Evolutionary conservation across 2,888 invertebrate species (phyloP).

Genomic region (Crioceris asparagi): DNA sequence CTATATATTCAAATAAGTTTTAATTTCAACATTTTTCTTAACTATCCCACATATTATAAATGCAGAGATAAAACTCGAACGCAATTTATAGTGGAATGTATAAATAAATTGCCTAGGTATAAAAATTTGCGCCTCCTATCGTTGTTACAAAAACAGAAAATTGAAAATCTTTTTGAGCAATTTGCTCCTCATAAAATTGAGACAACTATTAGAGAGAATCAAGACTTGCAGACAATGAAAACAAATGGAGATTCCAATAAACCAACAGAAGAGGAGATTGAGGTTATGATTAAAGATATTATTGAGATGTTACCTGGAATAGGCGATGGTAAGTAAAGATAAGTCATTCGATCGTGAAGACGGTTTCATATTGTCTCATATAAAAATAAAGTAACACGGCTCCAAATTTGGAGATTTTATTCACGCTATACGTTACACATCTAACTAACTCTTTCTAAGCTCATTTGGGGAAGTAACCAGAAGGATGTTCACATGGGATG

Average conservation of each 20-base stretch:
- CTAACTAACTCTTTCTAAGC: too few species aligned
- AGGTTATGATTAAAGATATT: constrained; percentile 37
- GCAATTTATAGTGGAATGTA: constrained; percentile 30
- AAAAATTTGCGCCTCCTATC: constrained; percentile 21
- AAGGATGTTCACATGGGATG: too few species aligned
- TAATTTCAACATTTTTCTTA: too few species aligned
- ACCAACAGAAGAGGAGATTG: constrained; percentile 28
- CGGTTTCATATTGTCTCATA: too few species aligned
- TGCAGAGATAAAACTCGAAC: constrained; percentile 32
- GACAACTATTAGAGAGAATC: constrained; percentile 9
- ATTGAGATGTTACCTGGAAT: constrained; percentile 63
- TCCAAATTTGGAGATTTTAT: too few species aligned
- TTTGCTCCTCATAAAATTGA: constrained; percentile 18
- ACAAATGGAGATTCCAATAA: not conserved
- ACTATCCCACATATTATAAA: constrained; percentile 1
- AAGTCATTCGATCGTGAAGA: not conserved
- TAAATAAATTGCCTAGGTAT: constrained; percentile 25
- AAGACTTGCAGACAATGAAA: too few species aligned
- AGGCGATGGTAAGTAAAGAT: constrained; percentile 50
- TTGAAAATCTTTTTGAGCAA: constrained; percentile 21
- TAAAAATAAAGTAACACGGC: too few species aligned
- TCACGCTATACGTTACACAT: too few species aligned
- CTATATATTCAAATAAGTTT: too few species aligned
- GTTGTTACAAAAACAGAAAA: constrained; percentile 16
- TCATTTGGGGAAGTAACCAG: too few species aligned